These are phyloP conservation scores for Cephus nigrinus DNA, from an alignment of 2,888 invertebrate species.

Conservation along the genomic window DNA sequence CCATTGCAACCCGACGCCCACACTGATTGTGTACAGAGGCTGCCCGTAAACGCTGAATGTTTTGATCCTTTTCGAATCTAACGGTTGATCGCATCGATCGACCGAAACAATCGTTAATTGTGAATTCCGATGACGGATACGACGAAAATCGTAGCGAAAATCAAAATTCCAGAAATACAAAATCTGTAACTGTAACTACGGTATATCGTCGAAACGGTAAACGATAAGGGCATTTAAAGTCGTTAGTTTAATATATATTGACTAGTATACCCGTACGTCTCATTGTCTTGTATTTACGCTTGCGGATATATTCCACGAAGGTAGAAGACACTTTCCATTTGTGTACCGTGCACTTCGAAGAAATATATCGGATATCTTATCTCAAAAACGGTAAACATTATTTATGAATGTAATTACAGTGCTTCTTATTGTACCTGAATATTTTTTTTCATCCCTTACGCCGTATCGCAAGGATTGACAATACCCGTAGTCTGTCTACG, in stretches of 20 bases:
- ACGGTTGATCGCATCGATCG: neutral
- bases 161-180: neutral
- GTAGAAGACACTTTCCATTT: neutral
- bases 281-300: neutral
- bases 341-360: neutral
- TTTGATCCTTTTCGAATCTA: neutral
- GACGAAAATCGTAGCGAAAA: neutral
- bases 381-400: neutral
- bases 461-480: neutral
- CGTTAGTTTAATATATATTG: neutral
- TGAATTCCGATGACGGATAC: neutral
- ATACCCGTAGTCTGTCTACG: neutral
- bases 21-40: neutral
- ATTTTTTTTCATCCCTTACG: neutral
- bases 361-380: neutral
- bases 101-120: neutral
- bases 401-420: slow-evolving; percentile 1
- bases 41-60: neutral
- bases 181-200: neutral
- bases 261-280: neutral
- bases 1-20: slow-evolving; percentile 4
- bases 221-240: neutral
- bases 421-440: neutral
- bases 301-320: neutral
- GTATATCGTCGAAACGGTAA: neutral